phyloP scores from a whole-genome alignment of 2,113 vertebrate genomes.

The Pongo abelii region DNA sequence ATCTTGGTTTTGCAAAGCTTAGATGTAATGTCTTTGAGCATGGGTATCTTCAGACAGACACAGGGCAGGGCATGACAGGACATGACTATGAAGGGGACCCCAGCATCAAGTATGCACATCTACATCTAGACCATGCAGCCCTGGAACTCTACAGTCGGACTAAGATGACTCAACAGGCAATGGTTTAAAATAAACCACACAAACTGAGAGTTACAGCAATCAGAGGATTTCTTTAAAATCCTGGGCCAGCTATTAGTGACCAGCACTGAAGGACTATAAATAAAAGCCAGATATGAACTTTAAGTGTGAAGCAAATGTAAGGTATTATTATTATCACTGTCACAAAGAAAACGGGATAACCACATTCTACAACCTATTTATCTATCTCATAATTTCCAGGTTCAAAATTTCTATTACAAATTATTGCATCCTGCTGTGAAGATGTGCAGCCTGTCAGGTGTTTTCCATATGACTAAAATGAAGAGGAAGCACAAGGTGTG shows the following conservation, averaged over 20 bases:
- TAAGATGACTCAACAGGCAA: neutral
- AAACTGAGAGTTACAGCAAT: neutral
- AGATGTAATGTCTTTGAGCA: neutral
- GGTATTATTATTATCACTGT: neutral
- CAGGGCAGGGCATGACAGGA: neutral
- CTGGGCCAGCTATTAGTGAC: neutral
- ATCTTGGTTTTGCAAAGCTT: neutral
- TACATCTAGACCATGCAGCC: neutral
- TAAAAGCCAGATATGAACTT: neutral
- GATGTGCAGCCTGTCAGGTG: rapidly evolving
- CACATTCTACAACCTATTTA: neutral
- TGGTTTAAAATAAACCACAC: neutral
- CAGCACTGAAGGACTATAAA: neutral
- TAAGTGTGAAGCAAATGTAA: neutral
- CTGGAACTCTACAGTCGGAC: neutral
- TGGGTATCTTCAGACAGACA: neutral
- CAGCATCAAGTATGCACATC: neutral
- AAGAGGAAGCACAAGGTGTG: rapidly evolving
- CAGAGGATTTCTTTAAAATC: neutral
- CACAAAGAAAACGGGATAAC: neutral
- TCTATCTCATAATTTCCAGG: neutral
- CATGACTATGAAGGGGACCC: neutral
- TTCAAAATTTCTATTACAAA: neutral
- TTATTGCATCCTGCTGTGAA: neutral
- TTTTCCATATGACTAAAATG: neutral